phyloP scores from a whole-genome alignment of 2,113 vertebrate species.

The Anser cygnoides region DNA sequence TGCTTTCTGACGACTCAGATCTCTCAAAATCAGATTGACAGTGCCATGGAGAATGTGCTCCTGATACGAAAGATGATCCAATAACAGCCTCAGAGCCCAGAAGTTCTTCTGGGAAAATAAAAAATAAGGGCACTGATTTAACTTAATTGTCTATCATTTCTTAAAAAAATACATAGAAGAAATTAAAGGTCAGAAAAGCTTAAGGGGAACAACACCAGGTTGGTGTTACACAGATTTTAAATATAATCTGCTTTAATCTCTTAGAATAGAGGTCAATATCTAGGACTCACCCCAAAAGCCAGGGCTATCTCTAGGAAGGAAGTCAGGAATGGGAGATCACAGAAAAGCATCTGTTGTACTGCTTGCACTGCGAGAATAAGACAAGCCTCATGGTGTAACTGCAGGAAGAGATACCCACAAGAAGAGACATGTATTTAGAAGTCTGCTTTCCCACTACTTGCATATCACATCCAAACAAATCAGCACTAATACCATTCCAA shows the following conservation, averaged over 20 bases:
- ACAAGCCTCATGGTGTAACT: slow-evolving; percentile 31
- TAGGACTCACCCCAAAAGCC: slow-evolving; percentile 64
- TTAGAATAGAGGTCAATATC: not conserved
- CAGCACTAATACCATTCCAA: not conserved
- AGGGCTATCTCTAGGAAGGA: slow-evolving; percentile 50
- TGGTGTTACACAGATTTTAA: not conserved
- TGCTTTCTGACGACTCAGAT: slow-evolving; percentile 24
- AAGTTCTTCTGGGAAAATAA: slow-evolving; percentile 53
- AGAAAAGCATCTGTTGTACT: slow-evolving; percentile 46
- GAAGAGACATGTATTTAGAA: not conserved
- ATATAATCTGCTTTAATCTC: not conserved
- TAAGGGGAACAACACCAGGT: not conserved
- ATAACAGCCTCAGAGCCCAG: slow-evolving; percentile 63
- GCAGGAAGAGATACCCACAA: not conserved
- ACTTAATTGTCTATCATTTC: not conserved
- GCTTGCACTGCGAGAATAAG: slow-evolving; percentile 64
- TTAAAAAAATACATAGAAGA: not conserved
- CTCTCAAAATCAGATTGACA: not conserved
- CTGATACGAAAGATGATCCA: slow-evolving; percentile 30
- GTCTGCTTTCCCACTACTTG: not conserved
- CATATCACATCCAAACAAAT: not conserved
- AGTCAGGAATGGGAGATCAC: not conserved
- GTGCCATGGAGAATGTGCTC: not conserved
- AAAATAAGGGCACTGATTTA: not conserved
- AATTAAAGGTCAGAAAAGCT: not conserved